Conservation (phyloP, 2,797 vertebrate genomes). For the Melanotaenia boesemani region DNA sequence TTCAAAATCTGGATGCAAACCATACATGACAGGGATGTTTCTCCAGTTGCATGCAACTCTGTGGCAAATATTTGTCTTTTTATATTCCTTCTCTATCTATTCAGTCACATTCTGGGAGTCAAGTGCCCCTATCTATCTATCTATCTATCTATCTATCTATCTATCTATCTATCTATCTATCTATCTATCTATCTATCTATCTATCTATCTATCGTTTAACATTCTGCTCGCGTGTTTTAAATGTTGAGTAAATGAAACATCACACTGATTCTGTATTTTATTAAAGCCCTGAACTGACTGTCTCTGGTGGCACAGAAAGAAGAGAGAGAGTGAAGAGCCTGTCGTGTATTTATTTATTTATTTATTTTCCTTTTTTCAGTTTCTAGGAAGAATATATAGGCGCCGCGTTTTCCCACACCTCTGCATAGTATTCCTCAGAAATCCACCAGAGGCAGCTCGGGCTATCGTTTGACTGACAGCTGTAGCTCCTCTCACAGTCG, state of each 20-base stretch:
- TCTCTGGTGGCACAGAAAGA: constrained; percentile 50
- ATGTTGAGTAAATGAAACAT: constrained; percentile 39
- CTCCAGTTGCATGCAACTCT: neutral
- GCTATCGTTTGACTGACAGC: constrained; percentile 63
- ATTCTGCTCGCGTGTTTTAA: constrained; percentile 4
- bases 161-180: constrained; percentile 11
- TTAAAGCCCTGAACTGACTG: constrained; percentile 36
- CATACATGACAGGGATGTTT: neutral
- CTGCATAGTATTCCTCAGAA: constrained; percentile 50
- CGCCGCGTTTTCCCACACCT: constrained; percentile 52
- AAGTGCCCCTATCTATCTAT: constrained; percentile 24
- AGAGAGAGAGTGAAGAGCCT: constrained; percentile 47
- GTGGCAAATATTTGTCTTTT: constrained; percentile 8
- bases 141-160: constrained; percentile 9
- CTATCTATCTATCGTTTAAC: neutral
- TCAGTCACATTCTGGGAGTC: constrained; percentile 28
- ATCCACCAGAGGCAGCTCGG: constrained; percentile 40
- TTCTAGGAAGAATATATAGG: constrained; percentile 50
- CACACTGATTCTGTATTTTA: constrained; percentile 23
- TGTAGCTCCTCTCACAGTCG: constrained; percentile 38
- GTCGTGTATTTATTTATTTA: too few species aligned
- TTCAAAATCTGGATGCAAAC: neutral
- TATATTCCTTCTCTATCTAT: constrained; percentile 31
- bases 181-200: constrained; percentile 10
- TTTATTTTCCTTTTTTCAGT: constrained; percentile 8